Percentiles rank a stretch among this genome's conserved stretches.
Conservation (phyloP, 2,888 invertebrate genomes). For the Drosophila incognita region DNA sequence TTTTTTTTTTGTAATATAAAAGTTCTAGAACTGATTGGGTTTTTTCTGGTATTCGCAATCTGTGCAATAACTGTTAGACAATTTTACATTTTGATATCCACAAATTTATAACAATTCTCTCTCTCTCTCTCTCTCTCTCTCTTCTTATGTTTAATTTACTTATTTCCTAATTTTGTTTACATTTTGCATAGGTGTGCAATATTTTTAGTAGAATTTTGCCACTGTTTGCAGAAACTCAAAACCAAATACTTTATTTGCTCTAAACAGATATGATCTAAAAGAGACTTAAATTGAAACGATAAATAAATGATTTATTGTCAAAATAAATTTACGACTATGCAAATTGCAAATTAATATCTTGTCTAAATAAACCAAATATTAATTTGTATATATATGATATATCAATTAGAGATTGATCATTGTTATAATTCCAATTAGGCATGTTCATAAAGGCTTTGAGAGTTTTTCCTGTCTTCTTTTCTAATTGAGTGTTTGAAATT, state of each 20-base stretch:
- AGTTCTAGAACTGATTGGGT: too few species aligned
- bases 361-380: background rate
- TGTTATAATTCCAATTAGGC: background rate
- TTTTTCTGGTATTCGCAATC: background rate
- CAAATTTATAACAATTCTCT: background rate
- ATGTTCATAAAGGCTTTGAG: background rate
- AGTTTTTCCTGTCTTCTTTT: conserved; percentile 2
- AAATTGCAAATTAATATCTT: background rate
- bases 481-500: conserved; percentile 52
- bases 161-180: background rate
- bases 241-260: background rate
- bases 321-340: background rate
- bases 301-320: background rate
- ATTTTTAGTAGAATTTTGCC: conserved; percentile 9
- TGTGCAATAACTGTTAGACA: background rate
- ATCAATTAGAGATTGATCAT: conserved; percentile 3
- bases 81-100: background rate
- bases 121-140: too few species aligned
- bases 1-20: background rate
- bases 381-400: too few species aligned
- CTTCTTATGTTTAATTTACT: background rate
- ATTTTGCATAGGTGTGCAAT: conserved; percentile 11
- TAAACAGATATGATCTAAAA: background rate
- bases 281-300: background rate
- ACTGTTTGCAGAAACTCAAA: conserved; percentile 29